Evolutionary conservation across 2,113 vertebrate species (phyloP).

Genomic region (Psephotus haematonotus): DNA sequence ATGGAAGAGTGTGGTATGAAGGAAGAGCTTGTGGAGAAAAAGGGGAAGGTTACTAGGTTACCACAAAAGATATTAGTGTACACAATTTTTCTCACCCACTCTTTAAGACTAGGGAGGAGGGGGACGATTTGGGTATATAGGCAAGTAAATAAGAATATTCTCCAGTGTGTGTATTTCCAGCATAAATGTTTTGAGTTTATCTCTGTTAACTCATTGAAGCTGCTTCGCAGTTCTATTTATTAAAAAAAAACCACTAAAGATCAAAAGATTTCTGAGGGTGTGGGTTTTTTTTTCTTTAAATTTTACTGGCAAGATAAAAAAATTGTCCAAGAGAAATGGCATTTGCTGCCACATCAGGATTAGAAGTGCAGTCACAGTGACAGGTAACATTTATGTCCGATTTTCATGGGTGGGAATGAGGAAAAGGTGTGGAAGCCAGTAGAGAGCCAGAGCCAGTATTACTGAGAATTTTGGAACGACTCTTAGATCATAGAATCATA

Average conservation of each 20-base stretch:
- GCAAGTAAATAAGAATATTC: background rate
- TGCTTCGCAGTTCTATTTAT: background rate
- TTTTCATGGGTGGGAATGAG: background rate
- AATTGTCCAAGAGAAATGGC: background rate
- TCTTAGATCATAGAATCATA: background rate
- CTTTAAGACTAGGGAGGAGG: background rate
- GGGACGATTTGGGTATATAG: background rate
- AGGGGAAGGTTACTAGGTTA: constrained; percentile 41
- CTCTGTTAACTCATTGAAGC: background rate
- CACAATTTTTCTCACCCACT: background rate
- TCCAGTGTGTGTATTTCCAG: background rate
- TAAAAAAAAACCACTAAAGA: background rate
- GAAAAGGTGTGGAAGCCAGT: background rate
- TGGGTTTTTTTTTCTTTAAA: background rate
- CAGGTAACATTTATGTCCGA: background rate
- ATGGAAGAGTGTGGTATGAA: background rate
- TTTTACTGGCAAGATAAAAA: background rate
- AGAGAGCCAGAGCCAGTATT: background rate
- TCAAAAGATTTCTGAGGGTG: background rate
- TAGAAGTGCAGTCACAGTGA: background rate
- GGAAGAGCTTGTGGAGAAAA: background rate
- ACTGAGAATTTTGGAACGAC: background rate
- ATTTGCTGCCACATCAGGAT: background rate
- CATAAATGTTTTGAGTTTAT: background rate
- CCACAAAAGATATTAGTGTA: background rate